A percentile compares a stretch with the other conserved stretches of the same genome.
Evolutionary conservation across 2,797 vertebrate species (phyloP).

Genomic region (Cynodonichthys magdalenae): DNA sequence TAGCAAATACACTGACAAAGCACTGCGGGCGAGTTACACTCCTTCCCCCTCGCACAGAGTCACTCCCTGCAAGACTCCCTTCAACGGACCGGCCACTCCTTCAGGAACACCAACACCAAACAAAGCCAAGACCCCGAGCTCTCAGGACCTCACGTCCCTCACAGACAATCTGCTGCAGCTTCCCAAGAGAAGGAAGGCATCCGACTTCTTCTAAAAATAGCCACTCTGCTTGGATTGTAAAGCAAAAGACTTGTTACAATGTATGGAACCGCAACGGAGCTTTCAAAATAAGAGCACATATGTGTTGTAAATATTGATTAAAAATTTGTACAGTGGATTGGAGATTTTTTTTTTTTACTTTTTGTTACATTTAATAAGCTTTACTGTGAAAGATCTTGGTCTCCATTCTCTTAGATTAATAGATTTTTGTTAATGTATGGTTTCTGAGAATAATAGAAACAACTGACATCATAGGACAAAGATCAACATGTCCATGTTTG

Average conservation of each 20-base stretch:
- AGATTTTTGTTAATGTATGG: constrained; percentile 1
- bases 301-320: too few species aligned
- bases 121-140: constrained; percentile 83
- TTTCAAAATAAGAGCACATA: not conserved
- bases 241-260: constrained; percentile 26
- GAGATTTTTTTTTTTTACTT: constrained; percentile 19
- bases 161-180: constrained; percentile 96
- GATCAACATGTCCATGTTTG: not conserved
- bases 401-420: constrained; percentile 3
- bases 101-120: constrained; percentile 83
- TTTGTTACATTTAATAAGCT: constrained; percentile 19
- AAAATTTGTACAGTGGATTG: constrained; percentile 8
- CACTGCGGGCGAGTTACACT: constrained; percentile 95
- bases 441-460: not conserved
- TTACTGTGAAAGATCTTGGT: constrained; percentile 13
- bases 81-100: constrained; percentile 81
- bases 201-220: constrained; percentile 83
- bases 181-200: constrained; percentile 90
- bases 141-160: constrained; percentile 92
- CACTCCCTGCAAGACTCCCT: constrained; percentile 86
- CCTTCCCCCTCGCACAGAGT: constrained; percentile 89
- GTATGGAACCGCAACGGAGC: constrained; percentile 1
- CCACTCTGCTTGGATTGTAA: constrained; percentile 18
- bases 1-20: constrained; percentile 97
- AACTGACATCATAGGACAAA: not conserved